These are phyloP conservation scores for Nomada hirtipes DNA, from an alignment of 2,888 invertebrate species.

Conservation along the genomic window DNA sequence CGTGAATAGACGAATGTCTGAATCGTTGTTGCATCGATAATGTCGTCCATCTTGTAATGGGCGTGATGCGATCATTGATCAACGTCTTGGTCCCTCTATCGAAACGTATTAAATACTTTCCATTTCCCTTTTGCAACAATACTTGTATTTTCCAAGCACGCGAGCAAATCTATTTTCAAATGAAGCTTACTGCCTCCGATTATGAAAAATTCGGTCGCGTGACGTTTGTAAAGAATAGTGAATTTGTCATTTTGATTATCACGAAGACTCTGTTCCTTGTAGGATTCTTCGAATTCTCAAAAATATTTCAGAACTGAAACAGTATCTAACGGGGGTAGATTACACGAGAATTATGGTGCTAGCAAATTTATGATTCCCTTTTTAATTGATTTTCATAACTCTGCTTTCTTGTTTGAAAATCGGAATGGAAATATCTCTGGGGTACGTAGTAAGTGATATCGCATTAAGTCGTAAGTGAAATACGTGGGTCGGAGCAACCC, in stretches of 20 bases:
- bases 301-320: too few species aligned
- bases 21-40: slow-evolving; percentile 39
- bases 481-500: slow-evolving; percentile 24
- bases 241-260: too few species aligned
- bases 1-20: slow-evolving; percentile 8
- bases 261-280: too few species aligned
- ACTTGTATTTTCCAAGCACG: not conserved
- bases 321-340: too few species aligned
- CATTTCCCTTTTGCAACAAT: not conserved
- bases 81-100: slow-evolving; percentile 20
- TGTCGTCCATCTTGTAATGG: slow-evolving; percentile 35
- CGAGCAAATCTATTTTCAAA: too few species aligned
- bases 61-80: slow-evolving; percentile 41
- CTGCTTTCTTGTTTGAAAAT: slow-evolving; percentile 7
- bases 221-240: too few species aligned
- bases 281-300: too few species aligned
- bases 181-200: too few species aligned
- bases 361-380: not conserved
- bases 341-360: not conserved
- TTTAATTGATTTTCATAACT: slow-evolving; percentile 1
- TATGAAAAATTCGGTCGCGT: too few species aligned
- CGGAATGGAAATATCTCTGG: slow-evolving; percentile 43
- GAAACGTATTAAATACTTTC: slow-evolving; percentile 14
- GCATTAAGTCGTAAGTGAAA: slow-evolving; percentile 41
- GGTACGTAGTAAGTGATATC: slow-evolving; percentile 46